Evolutionary conservation across 2,797 vertebrate genomes (phyloP), one percentile per base, ranked within the genome.

Genomic region (Loriculus beryllinus): DNA sequence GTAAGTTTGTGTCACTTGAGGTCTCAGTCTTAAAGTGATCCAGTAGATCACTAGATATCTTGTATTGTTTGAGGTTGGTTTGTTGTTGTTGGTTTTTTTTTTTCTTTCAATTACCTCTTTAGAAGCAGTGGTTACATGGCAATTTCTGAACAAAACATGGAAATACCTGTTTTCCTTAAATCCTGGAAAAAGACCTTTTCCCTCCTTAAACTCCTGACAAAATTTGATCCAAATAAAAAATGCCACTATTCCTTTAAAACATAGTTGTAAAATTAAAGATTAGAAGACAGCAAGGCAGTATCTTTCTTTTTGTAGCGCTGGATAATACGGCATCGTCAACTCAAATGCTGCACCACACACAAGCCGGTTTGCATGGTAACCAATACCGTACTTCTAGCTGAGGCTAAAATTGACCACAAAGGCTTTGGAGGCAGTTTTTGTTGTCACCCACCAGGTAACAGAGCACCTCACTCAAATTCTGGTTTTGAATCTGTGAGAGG

Each of bases 321-420:
- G 31, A n/a, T 75, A 68, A 48, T 72, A 68, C 1, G 1, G 17
- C 2, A 3, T 42, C 14, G 8, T 40, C 37, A 71, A 2, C 12
- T 86, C n/a, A 71, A 33, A 22, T 13, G 10, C 23, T 54, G 23
- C 3, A 17, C 29, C 23, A 29, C 1, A 1, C 39, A 51, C 14
- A 67, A 76, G 59, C 6, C 0, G 0, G 14, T 76, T 62, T 79
- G 29, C 16, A 6, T 54, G 22, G 35, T 81, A 81, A 48, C 70
- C 45, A n/a, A 3, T 15, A 6, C 14, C 0, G 0, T 37, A 10
- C 15, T 48, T 79, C 0, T 7, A 49, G 17, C 42, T 59, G 62
- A 47, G 43, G 25, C 23, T 67, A 52, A 63, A 91, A 79, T 12
- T 82, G 51, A 35, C 33, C 39, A 37, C 11, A 5, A 6, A 67